Conservation (phyloP, 2,113 vertebrate genomes). For the Plotosus lineatus region DNA sequence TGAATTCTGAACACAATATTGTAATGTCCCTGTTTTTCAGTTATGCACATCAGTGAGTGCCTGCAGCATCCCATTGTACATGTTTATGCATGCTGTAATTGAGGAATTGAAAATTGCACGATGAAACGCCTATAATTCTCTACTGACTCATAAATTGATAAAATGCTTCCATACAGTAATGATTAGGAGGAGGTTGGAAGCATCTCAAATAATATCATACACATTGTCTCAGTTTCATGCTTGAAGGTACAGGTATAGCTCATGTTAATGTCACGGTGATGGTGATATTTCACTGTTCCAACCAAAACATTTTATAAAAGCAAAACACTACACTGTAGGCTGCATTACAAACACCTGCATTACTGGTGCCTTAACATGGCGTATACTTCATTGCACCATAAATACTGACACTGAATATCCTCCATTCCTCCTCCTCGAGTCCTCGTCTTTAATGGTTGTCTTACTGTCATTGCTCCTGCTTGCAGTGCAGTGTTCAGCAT, state of each 20-base stretch:
- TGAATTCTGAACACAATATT: conserved; percentile 56
- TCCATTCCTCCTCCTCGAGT: background rate
- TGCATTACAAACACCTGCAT: background rate
- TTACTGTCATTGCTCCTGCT: background rate
- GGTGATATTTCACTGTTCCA: too few species aligned
- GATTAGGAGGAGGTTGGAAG: background rate
- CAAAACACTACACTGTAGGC: background rate
- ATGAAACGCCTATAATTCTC: background rate
- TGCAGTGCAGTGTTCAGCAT: background rate
- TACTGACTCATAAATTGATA: background rate
- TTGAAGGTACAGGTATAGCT: background rate
- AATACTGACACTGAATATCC: background rate
- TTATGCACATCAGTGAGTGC: conserved; percentile 50
- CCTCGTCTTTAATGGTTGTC: background rate
- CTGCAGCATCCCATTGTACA: conserved; percentile 47
- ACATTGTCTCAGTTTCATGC: background rate
- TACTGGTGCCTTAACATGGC: background rate
- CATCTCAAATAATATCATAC: too few species aligned
- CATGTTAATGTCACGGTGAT: background rate
- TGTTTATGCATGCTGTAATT: conserved; percentile 34
- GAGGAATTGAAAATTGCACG: background rate
- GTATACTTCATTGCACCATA: background rate
- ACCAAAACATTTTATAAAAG: background rate
- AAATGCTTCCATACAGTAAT: background rate
- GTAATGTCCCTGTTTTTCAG: conserved; percentile 60